Evolutionary conservation across 2,113 vertebrate species (phyloP).

Genomic region (Macquaria australasica): DNA sequence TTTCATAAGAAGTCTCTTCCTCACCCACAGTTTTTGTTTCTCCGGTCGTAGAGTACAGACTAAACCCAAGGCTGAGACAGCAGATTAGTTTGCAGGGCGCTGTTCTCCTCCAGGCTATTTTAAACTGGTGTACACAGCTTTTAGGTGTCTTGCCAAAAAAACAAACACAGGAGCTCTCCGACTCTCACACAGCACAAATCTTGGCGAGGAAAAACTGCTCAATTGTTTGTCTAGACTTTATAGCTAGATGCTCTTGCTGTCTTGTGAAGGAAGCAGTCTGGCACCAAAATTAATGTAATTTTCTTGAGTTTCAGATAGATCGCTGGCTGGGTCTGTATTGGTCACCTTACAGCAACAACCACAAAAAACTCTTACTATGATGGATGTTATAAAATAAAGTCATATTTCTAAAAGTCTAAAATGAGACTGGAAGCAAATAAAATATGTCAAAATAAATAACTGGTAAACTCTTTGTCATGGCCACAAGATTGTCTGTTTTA

Average conservation of each 20-base stretch:
- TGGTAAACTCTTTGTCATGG: no score
- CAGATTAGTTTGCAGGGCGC: slow-evolving; percentile 27
- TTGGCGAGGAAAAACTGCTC: background rate
- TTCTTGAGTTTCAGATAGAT: background rate
- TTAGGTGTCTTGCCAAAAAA: background rate
- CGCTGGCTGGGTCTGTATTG: background rate
- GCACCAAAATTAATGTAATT: background rate
- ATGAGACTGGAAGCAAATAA: background rate
- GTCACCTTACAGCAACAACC: background rate
- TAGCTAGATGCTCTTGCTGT: background rate
- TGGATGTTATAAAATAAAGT: background rate
- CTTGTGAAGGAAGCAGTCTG: background rate
- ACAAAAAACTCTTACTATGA: background rate
- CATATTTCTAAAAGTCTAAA: no score
- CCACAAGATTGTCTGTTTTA: no score
- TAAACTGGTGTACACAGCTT: slow-evolving; percentile 26
- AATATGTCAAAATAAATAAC: background rate
- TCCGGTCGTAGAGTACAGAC: background rate
- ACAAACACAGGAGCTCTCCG: background rate
- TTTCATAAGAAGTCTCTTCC: background rate
- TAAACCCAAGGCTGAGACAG: background rate
- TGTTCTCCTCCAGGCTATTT: slow-evolving; percentile 31
- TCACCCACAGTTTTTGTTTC: background rate
- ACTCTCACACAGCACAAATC: slow-evolving; percentile 21
- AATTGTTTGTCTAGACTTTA: background rate